Conservation (phyloP, 2,797 vertebrate species). For the Acanthornis magna region DNA sequence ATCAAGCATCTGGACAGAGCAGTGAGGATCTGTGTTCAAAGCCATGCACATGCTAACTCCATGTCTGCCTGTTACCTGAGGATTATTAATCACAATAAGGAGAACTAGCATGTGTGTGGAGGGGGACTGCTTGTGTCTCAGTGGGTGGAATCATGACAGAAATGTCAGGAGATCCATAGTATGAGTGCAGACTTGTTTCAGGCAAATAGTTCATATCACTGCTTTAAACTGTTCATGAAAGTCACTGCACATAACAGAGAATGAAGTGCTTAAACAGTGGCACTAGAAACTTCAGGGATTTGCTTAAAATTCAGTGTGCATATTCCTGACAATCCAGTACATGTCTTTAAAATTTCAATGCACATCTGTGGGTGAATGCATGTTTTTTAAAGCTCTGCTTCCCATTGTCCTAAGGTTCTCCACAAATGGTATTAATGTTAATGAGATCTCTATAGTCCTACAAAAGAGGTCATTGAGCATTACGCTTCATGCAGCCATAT, state of each 20-base stretch:
- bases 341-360: slow-evolving; percentile 37
- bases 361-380: slow-evolving; percentile 30
- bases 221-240: slow-evolving; percentile 16
- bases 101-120: not conserved
- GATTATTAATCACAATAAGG: not conserved
- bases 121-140: not conserved
- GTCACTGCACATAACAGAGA: not conserved
- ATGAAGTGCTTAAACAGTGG: not conserved
- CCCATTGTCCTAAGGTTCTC: slow-evolving; percentile 47
- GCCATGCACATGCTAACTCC: not conserved
- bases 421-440: slow-evolving; percentile 61
- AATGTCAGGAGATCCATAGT: not conserved
- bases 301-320: slow-evolving; percentile 48
- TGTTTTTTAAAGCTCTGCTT: slow-evolving; percentile 56
- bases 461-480: slow-evolving; percentile 59
- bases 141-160: not conserved
- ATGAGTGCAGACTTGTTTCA: not conserved
- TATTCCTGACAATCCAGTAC: not conserved
- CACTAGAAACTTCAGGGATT: slow-evolving; percentile 5
- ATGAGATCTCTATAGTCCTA: slow-evolving; percentile 66
- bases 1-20: not conserved
- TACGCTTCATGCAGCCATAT: slow-evolving; percentile 22
- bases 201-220: not conserved
- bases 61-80: not conserved
- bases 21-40: not conserved